Conservation (phyloP, 2,797 vertebrate species). For the Coregonus suidteri region DNA sequence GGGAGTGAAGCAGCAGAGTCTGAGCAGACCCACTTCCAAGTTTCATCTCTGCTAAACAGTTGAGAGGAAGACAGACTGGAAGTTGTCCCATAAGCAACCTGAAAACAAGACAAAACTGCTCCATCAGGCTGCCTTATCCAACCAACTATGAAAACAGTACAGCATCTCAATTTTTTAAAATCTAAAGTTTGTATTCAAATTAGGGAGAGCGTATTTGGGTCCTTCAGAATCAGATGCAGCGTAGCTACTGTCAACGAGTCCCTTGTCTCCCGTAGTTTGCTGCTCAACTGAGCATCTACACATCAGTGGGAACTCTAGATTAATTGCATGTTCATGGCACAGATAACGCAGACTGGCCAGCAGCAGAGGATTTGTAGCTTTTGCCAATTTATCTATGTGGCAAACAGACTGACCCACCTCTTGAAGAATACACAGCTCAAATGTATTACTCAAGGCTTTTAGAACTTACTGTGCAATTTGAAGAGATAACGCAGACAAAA, state of each 20-base stretch:
- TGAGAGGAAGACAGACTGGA: neutral
- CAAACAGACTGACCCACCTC: conserved; percentile 60
- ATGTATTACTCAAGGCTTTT: neutral
- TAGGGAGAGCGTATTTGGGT: conserved; percentile 14
- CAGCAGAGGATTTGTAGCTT: conserved; percentile 69
- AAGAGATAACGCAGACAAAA: no score
- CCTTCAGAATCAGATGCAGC: conserved; percentile 51
- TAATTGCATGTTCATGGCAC: conserved; percentile 74
- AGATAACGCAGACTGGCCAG: conserved; percentile 67
- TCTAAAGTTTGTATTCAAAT: conserved; percentile 21
- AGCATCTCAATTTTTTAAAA: neutral
- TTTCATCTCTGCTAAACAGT: neutral
- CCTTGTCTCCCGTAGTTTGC: conserved; percentile 64
- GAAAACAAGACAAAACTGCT: neutral
- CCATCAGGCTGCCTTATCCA: neutral
- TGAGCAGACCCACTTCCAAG: conserved; percentile 20
- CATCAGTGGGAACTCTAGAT: conserved; percentile 70
- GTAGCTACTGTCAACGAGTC: conserved; percentile 54
- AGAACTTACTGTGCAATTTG: no score
- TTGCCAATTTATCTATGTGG: conserved; percentile 68
- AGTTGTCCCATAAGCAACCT: neutral
- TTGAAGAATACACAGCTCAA: neutral
- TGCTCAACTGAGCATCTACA: conserved; percentile 68
- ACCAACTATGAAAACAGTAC: neutral
- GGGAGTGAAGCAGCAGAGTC: conserved; percentile 13